Base-by-base conservation (phyloP, 2,113 vertebrate species). In the Xyliphius kryptos region DNA sequence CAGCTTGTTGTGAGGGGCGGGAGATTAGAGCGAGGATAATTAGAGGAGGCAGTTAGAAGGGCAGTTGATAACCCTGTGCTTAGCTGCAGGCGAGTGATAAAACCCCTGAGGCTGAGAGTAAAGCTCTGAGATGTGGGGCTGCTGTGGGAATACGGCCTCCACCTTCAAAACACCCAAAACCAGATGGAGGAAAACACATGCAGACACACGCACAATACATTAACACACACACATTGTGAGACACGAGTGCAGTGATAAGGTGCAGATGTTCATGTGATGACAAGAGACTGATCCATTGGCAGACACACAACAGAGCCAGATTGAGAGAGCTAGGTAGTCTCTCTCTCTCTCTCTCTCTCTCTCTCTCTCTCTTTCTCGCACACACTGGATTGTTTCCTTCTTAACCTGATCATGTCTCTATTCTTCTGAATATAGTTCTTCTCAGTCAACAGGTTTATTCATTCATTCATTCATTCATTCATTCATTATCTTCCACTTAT, bases 21-120 rank as follows among this genome's bases (percentile, higher is more conserved):
- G 52, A 73, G 71, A 73, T 73, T 67, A 73, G 67, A 66, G 71
- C 3, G 21, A 50, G 53, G 43, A 16, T 68, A 69, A 69, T 75
- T 68, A 66, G 53, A 71, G 69, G 73, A 71, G 66, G 65, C 68
- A 65, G 57, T 68, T 57, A 66, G 66, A 56, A 16, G 40, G 48
- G 53, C 54, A 66, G 54, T 53, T 67, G 65, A 74, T 70, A 68
- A 71, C 68, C 62, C 57, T 36, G 58, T 1, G 5, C 43, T 63
- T 43, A 63, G 63, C 58, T 70, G 41, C 59, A 70, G 51, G 63
- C 21, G n/a, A 58, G n/a, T n/a, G 47, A 11, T 22, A 63, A 57
- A 32, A 68, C 43, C 43, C 37, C 46, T 63, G 49, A 43, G 50
- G 61, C 49, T 17, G 43, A n/a, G 37, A 50, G 22, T 40, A 57